These are phyloP conservation scores for Nasonia oneida DNA, from an alignment of 2,888 invertebrate genomes.

Conservation along the genomic window DNA sequence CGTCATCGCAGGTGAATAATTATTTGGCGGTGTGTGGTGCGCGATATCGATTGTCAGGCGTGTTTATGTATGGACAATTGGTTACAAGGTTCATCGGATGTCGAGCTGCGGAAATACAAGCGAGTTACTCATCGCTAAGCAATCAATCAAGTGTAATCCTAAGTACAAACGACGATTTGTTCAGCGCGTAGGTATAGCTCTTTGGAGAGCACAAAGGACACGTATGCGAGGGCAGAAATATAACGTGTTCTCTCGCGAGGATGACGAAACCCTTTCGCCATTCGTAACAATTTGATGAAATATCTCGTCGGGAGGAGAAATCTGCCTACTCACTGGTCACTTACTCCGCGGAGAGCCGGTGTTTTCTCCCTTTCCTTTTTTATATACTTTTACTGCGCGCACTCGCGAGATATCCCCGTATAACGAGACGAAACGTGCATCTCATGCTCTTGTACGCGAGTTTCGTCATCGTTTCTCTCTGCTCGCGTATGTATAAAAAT, in stretches of 20 bases:
- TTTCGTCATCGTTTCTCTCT: not conserved
- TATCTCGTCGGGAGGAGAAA: not conserved
- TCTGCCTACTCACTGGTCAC: not conserved
- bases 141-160: not conserved
- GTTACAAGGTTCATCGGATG: too few relatives aligned
- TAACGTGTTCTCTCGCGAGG: not conserved
- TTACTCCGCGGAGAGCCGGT: not conserved
- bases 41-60: too few relatives aligned
- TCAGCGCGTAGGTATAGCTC: not conserved
- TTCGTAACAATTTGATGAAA: not conserved
- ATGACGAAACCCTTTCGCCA: constrained; percentile 4
- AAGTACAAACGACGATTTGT: not conserved
- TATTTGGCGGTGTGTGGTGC: not conserved
- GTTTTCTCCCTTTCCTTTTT: not conserved
- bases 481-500: not conserved
- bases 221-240: not conserved
- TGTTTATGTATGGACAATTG: too few relatives aligned
- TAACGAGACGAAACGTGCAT: not conserved
- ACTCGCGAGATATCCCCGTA: not conserved
- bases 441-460: not conserved
- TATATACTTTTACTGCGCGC: not conserved
- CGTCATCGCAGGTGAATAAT: not conserved
- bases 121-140: not conserved
- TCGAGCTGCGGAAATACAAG: not conserved
- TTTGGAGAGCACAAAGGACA: not conserved